Evolutionary conservation across 1,140 invertebrate genomes (phyloP).

Genomic region (Euura lappo): DNA sequence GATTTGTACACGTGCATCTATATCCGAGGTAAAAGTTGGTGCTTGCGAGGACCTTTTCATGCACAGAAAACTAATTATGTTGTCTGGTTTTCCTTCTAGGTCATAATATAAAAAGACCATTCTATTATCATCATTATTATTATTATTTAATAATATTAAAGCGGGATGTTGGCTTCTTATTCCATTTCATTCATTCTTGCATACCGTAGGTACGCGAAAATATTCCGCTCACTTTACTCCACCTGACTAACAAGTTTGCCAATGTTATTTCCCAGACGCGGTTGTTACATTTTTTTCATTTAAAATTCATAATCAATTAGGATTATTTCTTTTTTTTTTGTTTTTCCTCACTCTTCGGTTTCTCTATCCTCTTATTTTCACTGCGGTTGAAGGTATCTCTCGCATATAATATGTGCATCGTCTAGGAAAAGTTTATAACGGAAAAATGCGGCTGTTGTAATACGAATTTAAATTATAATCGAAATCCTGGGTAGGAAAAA

Average conservation of each 20-base stretch:
- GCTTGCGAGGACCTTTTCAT: not conserved
- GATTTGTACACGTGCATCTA: too few species aligned
- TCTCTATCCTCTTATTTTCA: too few species aligned
- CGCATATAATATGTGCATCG: too few species aligned
- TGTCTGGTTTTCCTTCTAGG: too few species aligned
- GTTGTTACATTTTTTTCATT: not conserved
- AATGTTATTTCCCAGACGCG: not conserved
- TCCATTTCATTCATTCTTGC: too few species aligned
- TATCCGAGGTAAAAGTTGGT: too few species aligned
- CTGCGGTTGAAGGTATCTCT: too few species aligned
- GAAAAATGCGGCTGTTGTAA: not conserved
- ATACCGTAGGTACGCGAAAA: too few species aligned
- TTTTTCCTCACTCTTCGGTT: not conserved
- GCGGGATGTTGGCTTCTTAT: too few species aligned
- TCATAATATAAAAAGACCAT: too few species aligned
- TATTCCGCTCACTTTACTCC: not conserved
- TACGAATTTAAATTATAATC: constrained; percentile 1
- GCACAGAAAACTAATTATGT: not conserved
- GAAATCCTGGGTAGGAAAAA: not conserved
- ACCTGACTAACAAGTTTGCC: not conserved
- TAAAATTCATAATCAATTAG: not conserved
- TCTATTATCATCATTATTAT: too few species aligned
- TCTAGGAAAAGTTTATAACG: not conserved
- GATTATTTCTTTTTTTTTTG: not conserved
- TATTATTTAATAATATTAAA: too few species aligned